Evolutionary conservation across 2,888 invertebrate species (phyloP), one percentile per base, ranked within the genome.

Genomic region (Drosophila merina): DNA sequence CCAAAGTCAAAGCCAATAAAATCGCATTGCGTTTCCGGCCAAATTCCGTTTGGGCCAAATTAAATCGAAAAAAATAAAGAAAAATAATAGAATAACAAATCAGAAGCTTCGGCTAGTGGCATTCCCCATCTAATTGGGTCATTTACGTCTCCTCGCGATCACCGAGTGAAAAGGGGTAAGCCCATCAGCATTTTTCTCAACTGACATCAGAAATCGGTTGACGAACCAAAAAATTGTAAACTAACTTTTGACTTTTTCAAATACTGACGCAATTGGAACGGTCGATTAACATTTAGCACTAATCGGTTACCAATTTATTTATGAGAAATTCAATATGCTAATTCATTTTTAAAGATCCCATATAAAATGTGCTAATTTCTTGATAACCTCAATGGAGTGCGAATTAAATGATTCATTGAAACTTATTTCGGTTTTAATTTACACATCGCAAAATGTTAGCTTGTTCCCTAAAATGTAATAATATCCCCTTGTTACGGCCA

Each of bases 11-110:
- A 50, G 44, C 49, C 51, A 55, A 38, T 26, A 62, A 52, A 73
- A 49, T 40, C 57, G 57, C 67, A 73, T 73, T 72, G 57, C 74
- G 73, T 67, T 72, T 72, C 71, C 71, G 71, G 71, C 31, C 57
- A 50, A 20, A 51, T 20, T 20, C 7, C 51, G 51, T 52, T 66
- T 26, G 9, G 51, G 57, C 71, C 57, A 31, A 58, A 45, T 64
- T 64, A 44, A 52, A 66, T 64, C 48, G 33, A 48, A 28, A 25
- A 26, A 8, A 52, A 14, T 2, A 20, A 26, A 20, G 31, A 33
- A 59, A 28, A 36, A 36, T 36, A 36, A 36, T 58, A 47, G 33
- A 54, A 33, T 10, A 40, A 25, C 4, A 20, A 44, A 25, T 44
- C 42, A 20, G 7, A 42, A 42, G 40, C 40, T 42, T 10, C 36